Base-by-base conservation (phyloP, 2,888 invertebrate genomes). In the Ornithoptera alexandrae region DNA sequence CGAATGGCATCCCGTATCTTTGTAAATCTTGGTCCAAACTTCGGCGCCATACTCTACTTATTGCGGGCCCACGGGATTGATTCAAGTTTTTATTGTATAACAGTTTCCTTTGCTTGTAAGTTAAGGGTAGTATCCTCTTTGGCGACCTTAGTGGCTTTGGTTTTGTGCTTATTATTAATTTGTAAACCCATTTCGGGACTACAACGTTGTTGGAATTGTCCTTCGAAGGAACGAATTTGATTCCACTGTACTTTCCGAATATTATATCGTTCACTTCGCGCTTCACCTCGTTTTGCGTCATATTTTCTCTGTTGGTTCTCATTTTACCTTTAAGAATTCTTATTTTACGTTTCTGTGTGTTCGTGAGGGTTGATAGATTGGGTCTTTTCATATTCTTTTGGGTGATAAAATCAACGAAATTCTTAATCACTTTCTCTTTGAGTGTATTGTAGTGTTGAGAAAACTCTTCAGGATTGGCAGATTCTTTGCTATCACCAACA, bases 1-100 rank as follows among this genome's bases (percentile, higher is more conserved):
- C 80, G 60, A 90, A 89, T 0, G 90, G 90, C 2, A 86, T 74
- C 1, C 86, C 88, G 56, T 76, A 78, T 42, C 74, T 73, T 30
- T 73, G 69, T 18, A 74, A 53, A 10, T 76, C 72, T 18, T 74
- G 65, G 1, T 72, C 71, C 4, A 72, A 57, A 64, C 72, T 79
- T 36, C 81, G 76, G n/a, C 84, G 79, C 77, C 75, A 78, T 73
- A 62, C 71, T 72, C 20, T 68, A 12, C n/a, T 72, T 15, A 64
- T 30, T 56, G 12, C 15, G 18, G 67, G 67, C 59, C 70, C 71
- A 36, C 61, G 69, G 12, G 24, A 46, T 7, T 18, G n/a, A 24
- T 59, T 42, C 39, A 50, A 58, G 39, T 65, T 68, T 46, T 58
- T 60, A 15, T 58, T 46, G n/a, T 53, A 22, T 2, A 59, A 50